phyloP scores from a whole-genome alignment of 2,113 vertebrate species.

The Dryoscopus gambensis region DNA sequence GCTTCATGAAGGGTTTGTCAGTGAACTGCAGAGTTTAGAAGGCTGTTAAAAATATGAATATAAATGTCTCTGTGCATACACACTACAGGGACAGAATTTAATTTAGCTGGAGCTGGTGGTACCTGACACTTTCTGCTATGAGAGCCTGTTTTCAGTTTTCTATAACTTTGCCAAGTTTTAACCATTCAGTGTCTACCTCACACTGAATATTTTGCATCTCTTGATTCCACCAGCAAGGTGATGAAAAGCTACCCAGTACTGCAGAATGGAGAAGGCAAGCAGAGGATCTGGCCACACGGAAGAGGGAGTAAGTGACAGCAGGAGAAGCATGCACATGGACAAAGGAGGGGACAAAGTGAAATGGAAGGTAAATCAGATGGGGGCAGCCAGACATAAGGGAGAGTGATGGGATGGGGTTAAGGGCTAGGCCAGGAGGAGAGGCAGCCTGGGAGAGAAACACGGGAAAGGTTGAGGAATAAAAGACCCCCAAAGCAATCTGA shows the following conservation, averaged over 20 bases:
- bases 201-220: conserved; percentile 67
- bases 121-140: conserved; percentile 65
- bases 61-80: conserved; percentile 70
- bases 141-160: conserved; percentile 67
- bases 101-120: conserved; percentile 68
- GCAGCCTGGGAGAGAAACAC: conserved; percentile 39
- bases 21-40: conserved; percentile 71
- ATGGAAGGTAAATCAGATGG: conserved; percentile 46
- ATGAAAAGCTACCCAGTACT: conserved; percentile 52
- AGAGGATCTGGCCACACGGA: conserved; percentile 4
- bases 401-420: conserved; percentile 36
- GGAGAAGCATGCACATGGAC: conserved; percentile 8
- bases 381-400: neutral
- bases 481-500: conserved; percentile 50
- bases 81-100: conserved; percentile 73
- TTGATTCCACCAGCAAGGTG: conserved; percentile 63
- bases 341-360: conserved; percentile 33
- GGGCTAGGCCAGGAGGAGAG: conserved; percentile 39
- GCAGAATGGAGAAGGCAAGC: conserved; percentile 15
- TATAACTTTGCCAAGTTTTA: conserved; percentile 68
- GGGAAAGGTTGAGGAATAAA: conserved; percentile 42
- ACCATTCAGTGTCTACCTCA: conserved; percentile 65
- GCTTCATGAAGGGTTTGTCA: conserved; percentile 69
- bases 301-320: neutral
- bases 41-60: conserved; percentile 73